These are phyloP conservation scores for Smittia aterrima DNA, from an alignment of 2,888 invertebrate genomes.

Conservation along the genomic window DNA sequence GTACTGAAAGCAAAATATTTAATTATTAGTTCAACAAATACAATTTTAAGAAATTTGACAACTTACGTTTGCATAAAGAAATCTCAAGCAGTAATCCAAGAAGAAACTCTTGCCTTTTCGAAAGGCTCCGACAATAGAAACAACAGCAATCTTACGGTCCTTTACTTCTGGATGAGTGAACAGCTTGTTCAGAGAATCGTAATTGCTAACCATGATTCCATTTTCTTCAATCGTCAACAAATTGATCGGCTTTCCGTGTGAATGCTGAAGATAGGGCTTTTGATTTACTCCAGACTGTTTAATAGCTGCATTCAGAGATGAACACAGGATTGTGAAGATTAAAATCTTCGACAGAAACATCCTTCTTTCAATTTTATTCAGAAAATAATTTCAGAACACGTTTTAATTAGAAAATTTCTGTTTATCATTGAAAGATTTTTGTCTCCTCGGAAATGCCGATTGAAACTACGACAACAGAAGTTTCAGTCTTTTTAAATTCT, in stretches of 20 bases:
- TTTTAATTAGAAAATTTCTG: no score
- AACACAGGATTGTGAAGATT: no score
- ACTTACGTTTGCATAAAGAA: conserved; percentile 27
- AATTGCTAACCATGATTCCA: not conserved
- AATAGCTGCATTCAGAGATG: no score
- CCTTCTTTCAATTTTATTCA: no score
- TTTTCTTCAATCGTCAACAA: not conserved
- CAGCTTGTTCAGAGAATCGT: not conserved
- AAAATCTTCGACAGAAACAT: no score
- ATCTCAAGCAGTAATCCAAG: no score
- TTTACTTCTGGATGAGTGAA: not conserved
- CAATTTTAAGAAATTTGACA: not conserved
- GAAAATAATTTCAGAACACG: no score
- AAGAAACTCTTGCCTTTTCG: conserved; percentile 33
- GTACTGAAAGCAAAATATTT: conserved; percentile 15
- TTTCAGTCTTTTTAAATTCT: no score
- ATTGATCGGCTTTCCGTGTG: not conserved
- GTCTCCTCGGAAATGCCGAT: no score
- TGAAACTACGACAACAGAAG: no score
- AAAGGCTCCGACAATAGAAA: conserved; percentile 25
- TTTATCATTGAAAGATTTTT: no score
- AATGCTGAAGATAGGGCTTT: not conserved
- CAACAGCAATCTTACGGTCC: conserved; percentile 1
- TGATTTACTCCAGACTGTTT: no score
- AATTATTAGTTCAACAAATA: not conserved